These are phyloP conservation scores for Benitochromis conjunctus DNA, from an alignment of 2,113 vertebrate genomes.

Conservation along the genomic window DNA sequence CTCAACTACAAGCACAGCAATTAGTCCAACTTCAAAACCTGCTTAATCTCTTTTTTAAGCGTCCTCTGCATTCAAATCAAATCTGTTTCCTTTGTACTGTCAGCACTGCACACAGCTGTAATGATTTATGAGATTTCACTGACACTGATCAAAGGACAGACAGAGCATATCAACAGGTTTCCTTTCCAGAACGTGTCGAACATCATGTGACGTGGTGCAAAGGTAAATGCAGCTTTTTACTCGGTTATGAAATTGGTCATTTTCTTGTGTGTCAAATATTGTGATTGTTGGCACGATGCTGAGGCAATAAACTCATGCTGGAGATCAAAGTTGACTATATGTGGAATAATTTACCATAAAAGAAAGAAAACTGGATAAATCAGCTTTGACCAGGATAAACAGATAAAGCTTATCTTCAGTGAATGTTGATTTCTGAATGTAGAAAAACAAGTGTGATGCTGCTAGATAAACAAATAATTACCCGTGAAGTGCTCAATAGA, in stretches of 20 bases:
- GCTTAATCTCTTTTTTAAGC: background rate
- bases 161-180: background rate
- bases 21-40: background rate
- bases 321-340: background rate
- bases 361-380: background rate
- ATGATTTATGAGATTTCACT: background rate
- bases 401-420: background rate
- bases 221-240: background rate
- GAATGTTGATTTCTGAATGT: too few species aligned
- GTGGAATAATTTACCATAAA: background rate
- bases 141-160: background rate
- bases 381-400: background rate
- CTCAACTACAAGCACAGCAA: background rate
- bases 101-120: background rate
- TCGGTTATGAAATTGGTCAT: background rate
- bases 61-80: background rate
- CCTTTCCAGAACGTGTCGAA: fast-evolving
- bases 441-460: too few species aligned
- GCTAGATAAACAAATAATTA: too few species aligned
- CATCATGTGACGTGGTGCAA: background rate
- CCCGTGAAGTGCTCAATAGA: too few species aligned
- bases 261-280: background rate
- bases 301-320: background rate
- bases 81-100: background rate
- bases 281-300: background rate